phyloP scores from a whole-genome alignment of 2,113 vertebrate genomes.

The Lota lota region DNA sequence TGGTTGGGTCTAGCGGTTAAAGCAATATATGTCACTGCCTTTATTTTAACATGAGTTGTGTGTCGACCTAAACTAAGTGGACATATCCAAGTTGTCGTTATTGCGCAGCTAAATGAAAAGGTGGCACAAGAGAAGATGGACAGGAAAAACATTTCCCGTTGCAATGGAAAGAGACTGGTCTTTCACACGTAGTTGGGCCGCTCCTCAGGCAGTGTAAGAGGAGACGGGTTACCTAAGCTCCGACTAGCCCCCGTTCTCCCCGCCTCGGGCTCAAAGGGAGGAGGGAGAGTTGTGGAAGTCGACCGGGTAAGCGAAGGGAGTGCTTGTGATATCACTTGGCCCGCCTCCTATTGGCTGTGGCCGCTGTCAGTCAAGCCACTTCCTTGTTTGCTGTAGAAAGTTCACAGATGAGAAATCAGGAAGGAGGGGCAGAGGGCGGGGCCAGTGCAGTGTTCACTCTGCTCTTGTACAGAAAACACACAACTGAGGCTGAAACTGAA shows the following conservation, averaged over 20 bases:
- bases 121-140: too few species aligned
- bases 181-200: constrained; percentile 11
- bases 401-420: constrained; percentile 47
- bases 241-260: background rate
- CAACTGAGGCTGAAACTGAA: constrained; percentile 73
- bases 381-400: constrained; percentile 59
- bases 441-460: constrained; percentile 37
- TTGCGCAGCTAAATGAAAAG: too few species aligned
- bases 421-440: constrained; percentile 64
- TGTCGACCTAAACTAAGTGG: too few species aligned
- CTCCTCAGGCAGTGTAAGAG: constrained; percentile 43
- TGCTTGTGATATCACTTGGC: constrained; percentile 13
- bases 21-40: too few species aligned
- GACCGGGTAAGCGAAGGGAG: constrained; percentile 21
- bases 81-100: too few species aligned
- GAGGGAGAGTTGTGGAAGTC: constrained; percentile 36
- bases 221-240: constrained; percentile 36
- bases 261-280: constrained; percentile 17
- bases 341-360: constrained; percentile 52
- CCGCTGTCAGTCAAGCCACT: constrained; percentile 64
- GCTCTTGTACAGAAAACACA: constrained; percentile 43
- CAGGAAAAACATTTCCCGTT: too few species aligned
- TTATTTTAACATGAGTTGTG: too few species aligned
- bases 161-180: too few species aligned
- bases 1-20: too few species aligned